phyloP scores from a whole-genome alignment of 2,888 invertebrate genomes.

The Ferrisia virgata region DNA sequence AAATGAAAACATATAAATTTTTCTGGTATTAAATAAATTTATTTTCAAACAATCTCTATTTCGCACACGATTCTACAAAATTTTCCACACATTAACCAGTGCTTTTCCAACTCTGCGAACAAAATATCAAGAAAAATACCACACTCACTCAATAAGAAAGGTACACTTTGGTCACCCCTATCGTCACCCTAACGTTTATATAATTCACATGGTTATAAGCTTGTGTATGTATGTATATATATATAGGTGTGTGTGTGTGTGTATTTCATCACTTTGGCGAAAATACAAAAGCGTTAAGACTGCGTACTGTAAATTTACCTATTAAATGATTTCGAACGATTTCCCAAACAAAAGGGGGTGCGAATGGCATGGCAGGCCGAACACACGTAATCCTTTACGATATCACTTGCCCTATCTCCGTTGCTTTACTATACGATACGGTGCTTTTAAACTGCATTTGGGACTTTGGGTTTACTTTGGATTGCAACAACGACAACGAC shows the following conservation, averaged over 20 bases:
- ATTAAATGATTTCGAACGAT: slow-evolving; percentile 41
- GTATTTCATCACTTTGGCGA: neutral
- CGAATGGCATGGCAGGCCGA: neutral
- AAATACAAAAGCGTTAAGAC: neutral
- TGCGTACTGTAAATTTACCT: slow-evolving; percentile 31
- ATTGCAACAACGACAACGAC: neutral
- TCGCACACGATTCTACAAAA: too few species aligned
- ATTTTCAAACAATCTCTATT: too few species aligned
- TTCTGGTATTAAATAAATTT: too few species aligned
- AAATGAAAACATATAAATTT: too few species aligned
- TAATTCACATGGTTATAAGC: neutral
- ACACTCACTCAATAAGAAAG: too few species aligned
- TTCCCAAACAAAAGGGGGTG: slow-evolving; percentile 20
- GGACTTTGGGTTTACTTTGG: neutral
- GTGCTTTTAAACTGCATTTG: slow-evolving; percentile 1
- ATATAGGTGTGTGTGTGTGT: neutral
- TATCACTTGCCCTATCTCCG: slow-evolving; percentile 20
- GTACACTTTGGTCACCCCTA: neutral
- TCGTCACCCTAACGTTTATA: neutral
- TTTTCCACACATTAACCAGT: too few species aligned
- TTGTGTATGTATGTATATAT: too few species aligned
- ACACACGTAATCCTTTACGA: slow-evolving; percentile 15
- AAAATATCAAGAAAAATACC: too few species aligned
- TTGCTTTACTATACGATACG: neutral
- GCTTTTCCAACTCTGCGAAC: too few species aligned